Evolutionary conservation across 2,888 invertebrate genomes (phyloP).

Genomic region (Pristionchus maxplancki): DNA sequence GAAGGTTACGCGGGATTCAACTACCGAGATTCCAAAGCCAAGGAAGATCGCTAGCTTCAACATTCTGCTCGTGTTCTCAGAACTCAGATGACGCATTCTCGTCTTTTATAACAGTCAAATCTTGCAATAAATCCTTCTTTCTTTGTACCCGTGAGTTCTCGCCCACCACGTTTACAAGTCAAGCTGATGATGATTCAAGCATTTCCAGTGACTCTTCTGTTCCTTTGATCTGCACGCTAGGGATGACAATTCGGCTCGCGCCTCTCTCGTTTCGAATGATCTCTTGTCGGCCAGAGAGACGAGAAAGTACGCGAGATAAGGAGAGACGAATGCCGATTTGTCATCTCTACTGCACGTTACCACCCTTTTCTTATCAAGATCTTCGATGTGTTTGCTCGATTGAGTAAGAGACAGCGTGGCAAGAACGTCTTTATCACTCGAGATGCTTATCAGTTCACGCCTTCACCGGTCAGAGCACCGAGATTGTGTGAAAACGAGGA

Average conservation of each 20-base stretch:
- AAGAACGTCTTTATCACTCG: neutral
- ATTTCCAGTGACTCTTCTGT: too few species aligned
- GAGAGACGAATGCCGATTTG: too few species aligned
- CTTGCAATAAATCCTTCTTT: neutral
- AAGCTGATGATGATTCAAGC: too few species aligned
- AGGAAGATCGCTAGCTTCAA: neutral
- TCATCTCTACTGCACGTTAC: too few species aligned
- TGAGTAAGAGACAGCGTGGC: neutral
- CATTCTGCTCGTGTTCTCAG: neutral
- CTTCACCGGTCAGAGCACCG: neutral
- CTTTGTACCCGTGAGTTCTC: too few species aligned
- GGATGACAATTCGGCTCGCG: too few species aligned
- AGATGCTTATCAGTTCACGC: neutral
- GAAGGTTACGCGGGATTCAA: neutral
- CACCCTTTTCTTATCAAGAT: neutral
- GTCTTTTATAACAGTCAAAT: neutral
- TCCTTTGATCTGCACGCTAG: neutral
- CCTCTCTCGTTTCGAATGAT: too few species aligned
- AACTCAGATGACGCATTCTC: neutral
- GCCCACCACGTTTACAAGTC: too few species aligned
- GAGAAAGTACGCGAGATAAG: too few species aligned
- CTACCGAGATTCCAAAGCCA: neutral
- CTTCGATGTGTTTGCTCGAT: neutral
- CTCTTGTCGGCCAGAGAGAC: too few species aligned
- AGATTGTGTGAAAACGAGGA: neutral